A percentile compares a stretch with the other conserved stretches of the same genome.
phyloP scores from a whole-genome alignment of 2,797 vertebrate genomes.

The Typhlichthys subterraneus region DNA sequence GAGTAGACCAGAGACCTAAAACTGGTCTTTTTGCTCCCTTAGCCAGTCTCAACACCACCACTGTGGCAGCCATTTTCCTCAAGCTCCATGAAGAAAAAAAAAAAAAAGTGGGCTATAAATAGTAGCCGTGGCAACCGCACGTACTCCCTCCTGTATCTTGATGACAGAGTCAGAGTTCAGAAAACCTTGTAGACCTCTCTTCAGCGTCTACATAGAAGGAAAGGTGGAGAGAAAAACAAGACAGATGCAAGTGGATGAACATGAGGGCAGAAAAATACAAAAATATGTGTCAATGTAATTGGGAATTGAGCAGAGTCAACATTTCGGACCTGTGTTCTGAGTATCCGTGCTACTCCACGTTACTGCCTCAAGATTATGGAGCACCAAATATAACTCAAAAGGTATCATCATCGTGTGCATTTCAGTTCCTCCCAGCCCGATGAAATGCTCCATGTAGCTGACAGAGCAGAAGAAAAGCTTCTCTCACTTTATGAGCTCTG shows the following conservation, averaged over 20 bases:
- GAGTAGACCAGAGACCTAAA: slow-evolving; percentile 60
- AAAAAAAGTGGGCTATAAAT: slow-evolving; percentile 65
- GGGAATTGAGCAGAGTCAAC: not conserved
- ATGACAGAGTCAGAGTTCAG: slow-evolving; percentile 71
- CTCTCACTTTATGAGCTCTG: slow-evolving; percentile 36
- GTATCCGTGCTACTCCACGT: not conserved
- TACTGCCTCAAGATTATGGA: slow-evolving; percentile 37
- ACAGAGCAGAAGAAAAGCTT: slow-evolving; percentile 34
- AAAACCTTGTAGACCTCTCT: slow-evolving; percentile 76
- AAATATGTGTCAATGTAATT: slow-evolving; percentile 15
- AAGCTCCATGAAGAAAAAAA: slow-evolving; percentile 44
- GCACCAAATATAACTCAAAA: slow-evolving; percentile 8
- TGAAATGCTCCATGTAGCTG: slow-evolving; percentile 34
- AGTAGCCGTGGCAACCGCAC: slow-evolving; percentile 73
- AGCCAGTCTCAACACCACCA: slow-evolving; percentile 58
- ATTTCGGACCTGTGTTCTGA: not conserved
- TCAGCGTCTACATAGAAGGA: slow-evolving; percentile 74
- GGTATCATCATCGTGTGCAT: not conserved
- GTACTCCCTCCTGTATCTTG: slow-evolving; percentile 70
- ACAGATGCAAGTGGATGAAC: not conserved
- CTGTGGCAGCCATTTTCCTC: slow-evolving; percentile 70
- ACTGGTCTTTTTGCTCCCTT: slow-evolving; percentile 67
- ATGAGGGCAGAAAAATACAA: not conserved
- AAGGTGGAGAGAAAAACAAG: slow-evolving; percentile 18
- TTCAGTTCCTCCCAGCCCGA: slow-evolving; percentile 41